A percentile compares a stretch with the other conserved stretches of the same genome.
Evolutionary conservation across 2,113 vertebrate genomes (phyloP).

Genomic region (Rhabdornis inornatus): DNA sequence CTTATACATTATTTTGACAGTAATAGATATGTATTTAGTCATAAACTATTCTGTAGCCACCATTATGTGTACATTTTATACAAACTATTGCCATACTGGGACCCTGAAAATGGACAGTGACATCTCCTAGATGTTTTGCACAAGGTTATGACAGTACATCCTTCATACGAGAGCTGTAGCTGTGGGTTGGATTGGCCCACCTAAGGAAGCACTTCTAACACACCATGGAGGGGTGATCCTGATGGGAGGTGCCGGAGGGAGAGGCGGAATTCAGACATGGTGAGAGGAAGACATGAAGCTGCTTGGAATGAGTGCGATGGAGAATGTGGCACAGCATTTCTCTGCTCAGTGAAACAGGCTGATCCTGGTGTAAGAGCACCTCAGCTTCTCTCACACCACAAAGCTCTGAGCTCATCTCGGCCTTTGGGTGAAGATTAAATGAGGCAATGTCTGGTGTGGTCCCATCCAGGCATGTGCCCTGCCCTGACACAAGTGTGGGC

Average conservation of each 20-base stretch:
- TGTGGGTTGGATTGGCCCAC: not conserved
- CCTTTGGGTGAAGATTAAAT: not conserved
- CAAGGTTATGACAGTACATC: not conserved
- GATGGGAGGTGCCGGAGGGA: not conserved
- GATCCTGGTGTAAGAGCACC: not conserved
- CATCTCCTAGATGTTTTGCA: not conserved
- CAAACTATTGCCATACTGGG: not conserved
- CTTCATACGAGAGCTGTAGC: not conserved
- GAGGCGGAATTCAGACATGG: not conserved
- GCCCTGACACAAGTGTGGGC: not conserved
- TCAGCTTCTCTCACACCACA: not conserved
- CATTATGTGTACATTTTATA: slow-evolving; percentile 38
- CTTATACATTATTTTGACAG: slow-evolving; percentile 59
- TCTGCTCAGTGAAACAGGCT: not conserved
- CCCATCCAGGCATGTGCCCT: not conserved
- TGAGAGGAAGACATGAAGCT: not conserved
- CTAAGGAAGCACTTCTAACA: not conserved
- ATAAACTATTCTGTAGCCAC: slow-evolving; percentile 41
- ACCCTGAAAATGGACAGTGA: slow-evolving; percentile 13
- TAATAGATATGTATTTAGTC: slow-evolving; percentile 51
- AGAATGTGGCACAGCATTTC: not conserved
- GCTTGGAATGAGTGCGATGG: fast-evolving
- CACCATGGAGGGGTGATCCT: not conserved
- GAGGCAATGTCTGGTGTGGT: not conserved
- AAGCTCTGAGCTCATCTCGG: not conserved